phyloP scores from a whole-genome alignment of 1,140 invertebrate species.

The Pteromalus puparum region DNA sequence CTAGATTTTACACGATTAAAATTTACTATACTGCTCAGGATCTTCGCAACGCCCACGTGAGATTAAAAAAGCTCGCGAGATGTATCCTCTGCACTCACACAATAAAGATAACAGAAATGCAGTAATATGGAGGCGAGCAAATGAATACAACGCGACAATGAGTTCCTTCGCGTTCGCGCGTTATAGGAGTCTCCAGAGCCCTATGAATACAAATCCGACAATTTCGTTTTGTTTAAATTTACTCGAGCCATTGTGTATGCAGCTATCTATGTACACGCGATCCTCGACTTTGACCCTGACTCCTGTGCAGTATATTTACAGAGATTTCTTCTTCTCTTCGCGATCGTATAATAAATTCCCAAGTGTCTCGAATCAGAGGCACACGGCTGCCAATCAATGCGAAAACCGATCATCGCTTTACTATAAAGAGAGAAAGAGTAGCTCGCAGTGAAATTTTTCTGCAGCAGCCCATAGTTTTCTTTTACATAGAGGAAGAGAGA shows the following conservation, averaged over 20 bases:
- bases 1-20: not conserved
- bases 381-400: not conserved
- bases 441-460: constrained; percentile 16
- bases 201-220: not conserved
- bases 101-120: not conserved
- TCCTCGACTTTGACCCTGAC: constrained; percentile 2
- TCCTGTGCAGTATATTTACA: not conserved
- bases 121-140: not conserved
- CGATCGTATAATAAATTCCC: too few relatives aligned
- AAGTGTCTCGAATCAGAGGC: not conserved
- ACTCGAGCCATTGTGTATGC: not conserved
- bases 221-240: not conserved
- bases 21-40: too few relatives aligned
- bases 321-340: not conserved
- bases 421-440: not conserved
- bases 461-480: not conserved
- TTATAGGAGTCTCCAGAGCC: not conserved
- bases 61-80: not conserved
- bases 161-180: not conserved
- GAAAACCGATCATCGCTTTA: not conserved
- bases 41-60: too few relatives aligned
- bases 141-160: not conserved
- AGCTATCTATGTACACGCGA: not conserved
- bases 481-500: not conserved
- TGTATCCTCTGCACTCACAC: not conserved